Base-by-base conservation (phyloP, 2,113 vertebrate species). In the Tetraodon nigroviridis region DNA sequence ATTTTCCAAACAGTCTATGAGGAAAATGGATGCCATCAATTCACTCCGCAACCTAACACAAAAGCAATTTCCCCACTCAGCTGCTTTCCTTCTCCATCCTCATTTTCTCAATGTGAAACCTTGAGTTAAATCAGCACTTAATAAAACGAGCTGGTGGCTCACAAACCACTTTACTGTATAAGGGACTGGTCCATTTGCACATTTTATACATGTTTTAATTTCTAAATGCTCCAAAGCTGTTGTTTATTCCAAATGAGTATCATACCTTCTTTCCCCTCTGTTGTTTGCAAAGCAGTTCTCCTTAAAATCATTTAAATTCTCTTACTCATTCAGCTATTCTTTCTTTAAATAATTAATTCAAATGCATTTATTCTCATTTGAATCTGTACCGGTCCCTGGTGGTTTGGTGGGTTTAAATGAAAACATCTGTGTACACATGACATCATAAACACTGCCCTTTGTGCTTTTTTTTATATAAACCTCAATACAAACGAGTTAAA, bases 401-500 rank as follows among this genome's bases (percentile, higher is more conserved):
- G 41, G 47, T 59, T 76, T 48, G 58, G 21, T 52, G 24, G 18
- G 70, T 71, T 78, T 67, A 64, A 76, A 68, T 69, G 62, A 59
- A 24, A 66, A 56, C 41, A 62, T 45, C 18, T 29, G 19, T 56
- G 62, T 51, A 52, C 16, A 50, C 71, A 56, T 57, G 47, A 57
- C 41, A 17, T 37, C 46, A 77, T 54, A 65, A 55, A 32, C 40
- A 32, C 13, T 41, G 37, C 48, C 69, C 55, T 61, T 69, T 49
- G 64, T 74, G 54, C 58, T 49, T 51, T 18, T 41, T 79, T 83
- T 73, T 69, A 61, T 62, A 75, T 67, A 58, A 75, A 73, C 55
- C 21, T 56, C 45, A 45, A 68, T 51, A 69, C 61, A 79, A 80
- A 87, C 69, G 48, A 76, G 51, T 69, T 71, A 76, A 82, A 85